Conservation (phyloP, 2,113 vertebrate species). For the Cryptotis parvus region DNA sequence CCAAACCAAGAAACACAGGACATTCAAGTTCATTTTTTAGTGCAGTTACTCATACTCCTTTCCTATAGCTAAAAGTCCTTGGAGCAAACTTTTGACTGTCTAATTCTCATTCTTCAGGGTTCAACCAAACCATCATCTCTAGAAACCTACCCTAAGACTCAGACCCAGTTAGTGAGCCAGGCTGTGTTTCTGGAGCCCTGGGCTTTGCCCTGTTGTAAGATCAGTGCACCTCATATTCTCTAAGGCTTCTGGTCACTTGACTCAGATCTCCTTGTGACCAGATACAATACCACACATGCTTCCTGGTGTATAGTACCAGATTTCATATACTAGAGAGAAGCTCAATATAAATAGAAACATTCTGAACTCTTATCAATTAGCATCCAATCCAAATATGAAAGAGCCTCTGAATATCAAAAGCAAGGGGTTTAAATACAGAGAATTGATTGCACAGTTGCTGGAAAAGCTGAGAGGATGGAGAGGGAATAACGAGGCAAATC, state of each 20-base stretch:
- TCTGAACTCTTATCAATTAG: not conserved
- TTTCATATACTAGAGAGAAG: not conserved
- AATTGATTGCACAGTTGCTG: not conserved
- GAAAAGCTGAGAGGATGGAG: not conserved
- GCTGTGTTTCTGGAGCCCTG: not conserved
- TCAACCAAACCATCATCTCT: not conserved
- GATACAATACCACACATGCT: not conserved
- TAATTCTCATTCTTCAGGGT: not conserved
- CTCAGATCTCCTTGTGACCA: not conserved
- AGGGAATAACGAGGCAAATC: not conserved
- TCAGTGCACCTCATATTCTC: not conserved
- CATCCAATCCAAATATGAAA: not conserved
- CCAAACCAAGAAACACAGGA: not conserved
- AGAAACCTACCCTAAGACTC: not conserved
- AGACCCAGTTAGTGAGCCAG: not conserved
- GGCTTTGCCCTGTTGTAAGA: not conserved
- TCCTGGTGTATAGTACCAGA: not conserved
- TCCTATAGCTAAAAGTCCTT: not conserved
- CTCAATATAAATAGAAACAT: not conserved
- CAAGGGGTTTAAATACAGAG: not conserved
- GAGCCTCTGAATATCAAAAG: not conserved
- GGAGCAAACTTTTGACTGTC: not conserved
- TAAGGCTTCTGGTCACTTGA: not conserved
- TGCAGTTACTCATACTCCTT: not conserved
- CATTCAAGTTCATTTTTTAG: not conserved